Base-by-base conservation (phyloP, 2,113 vertebrate species). In the Sciurus niger region DNA sequence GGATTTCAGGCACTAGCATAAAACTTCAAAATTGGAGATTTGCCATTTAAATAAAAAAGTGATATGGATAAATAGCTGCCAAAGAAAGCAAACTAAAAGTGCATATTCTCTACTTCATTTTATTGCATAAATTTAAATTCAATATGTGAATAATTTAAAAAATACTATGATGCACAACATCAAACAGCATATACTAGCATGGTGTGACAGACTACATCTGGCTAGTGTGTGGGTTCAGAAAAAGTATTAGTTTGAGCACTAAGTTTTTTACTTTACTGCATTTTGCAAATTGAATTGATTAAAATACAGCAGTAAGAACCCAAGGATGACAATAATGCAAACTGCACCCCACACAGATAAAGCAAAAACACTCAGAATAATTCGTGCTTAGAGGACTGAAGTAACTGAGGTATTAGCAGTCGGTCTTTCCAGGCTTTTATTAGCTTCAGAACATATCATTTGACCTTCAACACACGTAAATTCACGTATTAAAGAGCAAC, bases 11-110 rank as follows among this genome's bases (percentile, higher is more conserved):
- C 97, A 98, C 96, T 98, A 98, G 93, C 93, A 97, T 94, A 97
- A 98, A 98, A 98, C 98, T 98, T 99, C 98, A 98, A 98, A 98
- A 98, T 98, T 98, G 98, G 98, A 99, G 97, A 98, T 98, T 98
- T 98, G 98, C 98, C 98, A 98, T 98, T 98, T 96, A 98, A 98
- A 98, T 98, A 94, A 99, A 98, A 98, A 98, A 98, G 97, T 98
- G 97, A 98, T 98, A 97, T 86, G 85, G 98, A 96, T 98, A 97
- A 97, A 97, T 48, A 98, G 97, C 96, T 97, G 92, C 79, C 30
- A 70, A 95, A 97, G 98, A 83, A 98, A 98, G 97, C 92, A 98
- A 98, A 98, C 97, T 94, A 97, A 97, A 93, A 85, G 93, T 96
- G 78, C 95, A 96, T 98, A 96, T 94, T 94, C 72, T 97, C 86